Conservation (phyloP, 2,888 invertebrate species). For the Dasysyrphus tricinctus region DNA sequence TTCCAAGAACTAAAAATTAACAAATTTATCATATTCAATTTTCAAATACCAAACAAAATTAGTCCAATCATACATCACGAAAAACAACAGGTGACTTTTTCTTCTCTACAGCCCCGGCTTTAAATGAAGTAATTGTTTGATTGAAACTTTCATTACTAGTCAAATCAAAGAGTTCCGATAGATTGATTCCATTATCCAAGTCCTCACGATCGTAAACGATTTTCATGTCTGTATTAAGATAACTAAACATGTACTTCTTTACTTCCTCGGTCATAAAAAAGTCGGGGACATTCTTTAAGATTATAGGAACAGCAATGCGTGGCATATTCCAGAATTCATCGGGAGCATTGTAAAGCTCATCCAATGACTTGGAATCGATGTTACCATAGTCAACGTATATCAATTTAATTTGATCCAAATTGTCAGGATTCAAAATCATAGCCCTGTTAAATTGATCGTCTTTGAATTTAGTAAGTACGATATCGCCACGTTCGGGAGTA, state of each 20-base stretch:
- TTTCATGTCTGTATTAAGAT: conserved; percentile 77
- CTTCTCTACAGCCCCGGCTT: conserved; percentile 77
- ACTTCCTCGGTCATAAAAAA: conserved; percentile 78
- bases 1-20: conserved; percentile 77
- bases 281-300: conserved; percentile 79
- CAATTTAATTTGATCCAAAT: conserved; percentile 78
- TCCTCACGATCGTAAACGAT: conserved; percentile 77
- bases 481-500: conserved; percentile 79
- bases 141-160: conserved; percentile 79
- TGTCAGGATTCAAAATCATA: conserved; percentile 78
- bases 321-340: conserved; percentile 76
- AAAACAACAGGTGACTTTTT: conserved; percentile 74
- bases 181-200: conserved; percentile 75
- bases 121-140: conserved; percentile 77
- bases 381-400: conserved; percentile 81
- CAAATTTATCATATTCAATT: background rate
- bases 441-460: conserved; percentile 79
- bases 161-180: conserved; percentile 78
- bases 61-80: conserved; percentile 77
- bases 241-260: conserved; percentile 77
- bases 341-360: conserved; percentile 78
- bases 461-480: conserved; percentile 78
- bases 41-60: background rate
- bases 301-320: conserved; percentile 79
- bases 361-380: conserved; percentile 78